phyloP scores from a whole-genome alignment of 1,140 invertebrate genomes.

The Brachionus manjavacas region DNA sequence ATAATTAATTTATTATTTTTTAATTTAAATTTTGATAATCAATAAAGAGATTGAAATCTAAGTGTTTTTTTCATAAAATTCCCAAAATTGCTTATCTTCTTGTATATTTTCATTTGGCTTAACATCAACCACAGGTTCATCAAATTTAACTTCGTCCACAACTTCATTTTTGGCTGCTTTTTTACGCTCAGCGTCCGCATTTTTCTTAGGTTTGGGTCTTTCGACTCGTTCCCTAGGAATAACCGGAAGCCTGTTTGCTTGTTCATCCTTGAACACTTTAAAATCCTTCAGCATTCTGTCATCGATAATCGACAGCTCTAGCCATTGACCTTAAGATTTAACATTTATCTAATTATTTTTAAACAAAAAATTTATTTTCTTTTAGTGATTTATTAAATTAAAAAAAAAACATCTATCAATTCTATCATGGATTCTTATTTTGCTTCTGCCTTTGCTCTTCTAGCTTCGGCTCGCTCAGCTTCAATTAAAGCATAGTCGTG shows the following conservation, averaged over 20 bases:
- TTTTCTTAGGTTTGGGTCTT: not conserved
- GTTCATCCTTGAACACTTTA: not conserved
- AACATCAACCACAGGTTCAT: not conserved
- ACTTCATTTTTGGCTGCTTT: not conserved
- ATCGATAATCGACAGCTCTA: not conserved
- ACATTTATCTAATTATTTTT: not conserved
- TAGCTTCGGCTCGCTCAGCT: slow-evolving; percentile 1
- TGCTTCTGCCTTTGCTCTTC: not conserved
- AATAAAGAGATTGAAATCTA: not conserved
- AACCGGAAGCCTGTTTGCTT: not conserved
- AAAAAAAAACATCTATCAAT: not conserved
- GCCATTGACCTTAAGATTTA: not conserved
- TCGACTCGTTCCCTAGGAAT: not conserved
- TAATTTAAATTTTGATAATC: not conserved
- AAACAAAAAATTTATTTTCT: not conserved
- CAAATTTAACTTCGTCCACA: not conserved
- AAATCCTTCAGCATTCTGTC: not conserved
- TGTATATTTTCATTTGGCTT: not conserved
- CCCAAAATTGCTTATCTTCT: not conserved
- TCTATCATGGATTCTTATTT: not conserved
- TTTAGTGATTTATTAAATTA: not conserved
- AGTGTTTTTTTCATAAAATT: slow-evolving; percentile 25
- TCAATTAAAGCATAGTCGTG: not conserved
- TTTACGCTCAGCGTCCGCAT: not conserved
- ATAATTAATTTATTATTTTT: too few species aligned